phyloP scores from a whole-genome alignment of 1,140 invertebrate genomes.

The Sitobion miscanthi region DNA sequence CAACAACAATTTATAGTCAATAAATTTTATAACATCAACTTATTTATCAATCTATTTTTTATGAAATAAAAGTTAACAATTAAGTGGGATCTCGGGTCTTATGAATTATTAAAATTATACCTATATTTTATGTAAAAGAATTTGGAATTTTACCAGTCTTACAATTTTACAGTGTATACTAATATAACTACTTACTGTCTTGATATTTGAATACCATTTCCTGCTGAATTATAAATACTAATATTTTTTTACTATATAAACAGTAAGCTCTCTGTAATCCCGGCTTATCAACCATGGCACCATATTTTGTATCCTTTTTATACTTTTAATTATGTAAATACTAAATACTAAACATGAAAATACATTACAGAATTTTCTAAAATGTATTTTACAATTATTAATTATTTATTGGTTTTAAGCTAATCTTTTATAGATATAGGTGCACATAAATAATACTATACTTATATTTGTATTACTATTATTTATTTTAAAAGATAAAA shows the following conservation, averaged over 20 bases:
- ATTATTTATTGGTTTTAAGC: conserved; percentile 17
- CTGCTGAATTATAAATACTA: background rate
- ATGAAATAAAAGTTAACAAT: background rate
- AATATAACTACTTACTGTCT: background rate
- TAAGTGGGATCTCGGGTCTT: too few species aligned
- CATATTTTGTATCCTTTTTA: background rate
- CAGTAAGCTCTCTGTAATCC: background rate
- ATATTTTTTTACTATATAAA: background rate
- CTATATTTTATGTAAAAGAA: too few species aligned
- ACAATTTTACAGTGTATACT: too few species aligned
- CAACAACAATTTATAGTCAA: too few species aligned
- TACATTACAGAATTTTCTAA: background rate
- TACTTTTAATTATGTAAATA: background rate
- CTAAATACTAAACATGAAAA: background rate
- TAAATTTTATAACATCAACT: too few species aligned
- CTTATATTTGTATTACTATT: background rate
- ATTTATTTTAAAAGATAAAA: conserved; percentile 20
- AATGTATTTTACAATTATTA: background rate
- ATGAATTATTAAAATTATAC: too few species aligned
- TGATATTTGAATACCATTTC: background rate
- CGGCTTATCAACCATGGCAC: background rate
- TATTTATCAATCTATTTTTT: too few species aligned
- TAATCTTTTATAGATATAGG: conserved; percentile 2
- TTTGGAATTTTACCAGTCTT: too few species aligned
- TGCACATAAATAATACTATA: background rate